Evolutionary conservation across 2,888 invertebrate genomes (phyloP).

Genomic region (Unio delphinus): DNA sequence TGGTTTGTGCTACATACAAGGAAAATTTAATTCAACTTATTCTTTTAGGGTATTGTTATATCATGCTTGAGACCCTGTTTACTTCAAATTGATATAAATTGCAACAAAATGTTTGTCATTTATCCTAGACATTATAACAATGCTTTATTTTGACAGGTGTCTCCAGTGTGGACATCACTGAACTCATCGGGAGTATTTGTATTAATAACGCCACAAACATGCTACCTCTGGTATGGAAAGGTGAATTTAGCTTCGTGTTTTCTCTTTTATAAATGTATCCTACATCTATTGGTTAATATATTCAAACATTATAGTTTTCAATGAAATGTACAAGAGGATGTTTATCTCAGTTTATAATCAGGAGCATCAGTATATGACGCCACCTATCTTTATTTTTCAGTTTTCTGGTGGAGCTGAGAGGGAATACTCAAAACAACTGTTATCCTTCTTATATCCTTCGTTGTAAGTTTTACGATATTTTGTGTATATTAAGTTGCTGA

Average conservation of each 20-base stretch:
- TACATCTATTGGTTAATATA: not conserved
- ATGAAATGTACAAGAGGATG: not conserved
- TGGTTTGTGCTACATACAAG: too few species aligned
- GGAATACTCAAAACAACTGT: slow-evolving; percentile 54
- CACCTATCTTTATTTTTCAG: slow-evolving; percentile 17
- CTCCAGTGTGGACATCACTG: slow-evolving; percentile 34
- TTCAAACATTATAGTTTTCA: not conserved
- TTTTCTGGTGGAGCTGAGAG: slow-evolving; percentile 51
- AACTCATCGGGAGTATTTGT: slow-evolving; percentile 52
- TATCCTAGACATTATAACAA: not conserved
- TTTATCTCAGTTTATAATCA: not conserved
- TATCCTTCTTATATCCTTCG: slow-evolving; percentile 46
- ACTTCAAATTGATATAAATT: too few species aligned
- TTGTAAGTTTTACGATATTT: slow-evolving; percentile 30
- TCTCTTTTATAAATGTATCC: too few species aligned
- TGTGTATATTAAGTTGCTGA: too few species aligned
- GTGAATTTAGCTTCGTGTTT: slow-evolving; percentile 21
- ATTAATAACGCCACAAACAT: slow-evolving; percentile 22
- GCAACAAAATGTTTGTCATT: too few species aligned
- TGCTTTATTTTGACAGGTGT: slow-evolving; percentile 24
- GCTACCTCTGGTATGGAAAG: slow-evolving; percentile 61
- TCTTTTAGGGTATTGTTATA: too few species aligned
- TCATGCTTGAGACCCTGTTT: too few species aligned
- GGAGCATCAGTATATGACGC: not conserved
- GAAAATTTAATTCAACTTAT: too few species aligned